Evolutionary conservation across 1,140 invertebrate genomes (phyloP).

Genomic region (Drosophila sucinea): DNA sequence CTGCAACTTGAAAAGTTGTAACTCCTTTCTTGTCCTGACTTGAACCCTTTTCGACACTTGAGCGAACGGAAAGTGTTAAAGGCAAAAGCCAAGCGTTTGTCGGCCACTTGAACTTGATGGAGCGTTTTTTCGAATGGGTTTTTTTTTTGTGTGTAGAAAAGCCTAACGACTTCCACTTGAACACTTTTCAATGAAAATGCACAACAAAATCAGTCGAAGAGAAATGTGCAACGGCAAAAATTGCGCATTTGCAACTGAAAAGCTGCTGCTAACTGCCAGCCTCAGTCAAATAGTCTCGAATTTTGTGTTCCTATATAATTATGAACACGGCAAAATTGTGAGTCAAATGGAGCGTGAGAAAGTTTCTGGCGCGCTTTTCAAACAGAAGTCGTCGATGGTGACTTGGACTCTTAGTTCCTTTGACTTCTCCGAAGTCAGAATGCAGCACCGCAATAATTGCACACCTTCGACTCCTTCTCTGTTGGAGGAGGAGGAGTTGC

Average conservation of each 20-base stretch:
- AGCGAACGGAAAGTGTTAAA: conserved; percentile 52
- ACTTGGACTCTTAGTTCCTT: conserved; percentile 7
- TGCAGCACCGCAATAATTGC: conserved; percentile 62
- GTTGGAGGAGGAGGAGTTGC: conserved; percentile 49
- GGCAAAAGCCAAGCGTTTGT: conserved; percentile 37
- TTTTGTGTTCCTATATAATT: conserved; percentile 30
- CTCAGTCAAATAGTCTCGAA: conserved; percentile 2
- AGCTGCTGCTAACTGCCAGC: conserved; percentile 38
- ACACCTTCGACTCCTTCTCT: conserved; percentile 48
- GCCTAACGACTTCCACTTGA: conserved; percentile 77
- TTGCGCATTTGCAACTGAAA: conserved; percentile 72
- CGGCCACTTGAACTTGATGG: conserved; percentile 22
- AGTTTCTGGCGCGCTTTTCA: conserved; percentile 75
- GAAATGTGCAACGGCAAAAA: conserved; percentile 70
- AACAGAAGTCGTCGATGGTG: conserved; percentile 17
- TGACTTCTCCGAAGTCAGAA: conserved; percentile 56
- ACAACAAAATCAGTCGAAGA: conserved; percentile 28
- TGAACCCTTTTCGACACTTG: conserved; percentile 35
- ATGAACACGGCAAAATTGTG: conserved; percentile 50
- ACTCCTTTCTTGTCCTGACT: conserved; percentile 38
- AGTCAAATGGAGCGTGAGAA: conserved; percentile 73
- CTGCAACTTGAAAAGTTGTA: conserved; percentile 43
- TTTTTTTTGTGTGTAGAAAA: conserved; percentile 47
- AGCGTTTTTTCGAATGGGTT: conserved; percentile 11
- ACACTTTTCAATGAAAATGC: conserved; percentile 78